These are phyloP conservation scores for Lamellibrachia satsuma DNA, from an alignment of 2,888 invertebrate species.

Conservation along the genomic window DNA sequence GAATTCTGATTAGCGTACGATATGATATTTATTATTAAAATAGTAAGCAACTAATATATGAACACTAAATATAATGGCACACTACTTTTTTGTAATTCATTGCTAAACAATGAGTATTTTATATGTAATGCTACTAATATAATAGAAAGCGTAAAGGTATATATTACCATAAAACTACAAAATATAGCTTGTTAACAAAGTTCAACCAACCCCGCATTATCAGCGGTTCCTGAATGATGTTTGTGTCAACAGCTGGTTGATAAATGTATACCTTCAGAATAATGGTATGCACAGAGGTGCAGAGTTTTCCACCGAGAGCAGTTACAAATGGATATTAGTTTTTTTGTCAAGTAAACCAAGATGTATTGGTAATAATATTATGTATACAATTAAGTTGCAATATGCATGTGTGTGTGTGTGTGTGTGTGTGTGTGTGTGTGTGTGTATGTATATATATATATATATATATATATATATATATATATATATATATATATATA, in stretches of 20 bases:
- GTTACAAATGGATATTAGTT: too few species aligned
- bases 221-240: too few species aligned
- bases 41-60: background rate
- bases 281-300: too few species aligned
- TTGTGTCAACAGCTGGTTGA: too few species aligned
- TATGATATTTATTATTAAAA: background rate
- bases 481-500: constrained; percentile 29
- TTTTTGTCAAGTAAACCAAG: too few species aligned
- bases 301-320: too few species aligned
- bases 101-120: background rate
- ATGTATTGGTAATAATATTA: too few species aligned
- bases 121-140: background rate
- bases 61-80: background rate
- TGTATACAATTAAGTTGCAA: too few species aligned
- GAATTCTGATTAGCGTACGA: background rate
- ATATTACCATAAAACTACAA: background rate
- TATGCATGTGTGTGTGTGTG: too few species aligned
- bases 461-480: constrained; percentile 24
- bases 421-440: too few species aligned
- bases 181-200: background rate
- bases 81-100: background rate
- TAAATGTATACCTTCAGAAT: too few species aligned
- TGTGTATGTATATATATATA: constrained; percentile 22
- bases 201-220: too few species aligned
- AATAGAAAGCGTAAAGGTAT: background rate